Conservation (phyloP, 1,140 invertebrate genomes). For the Cydia amplana region DNA sequence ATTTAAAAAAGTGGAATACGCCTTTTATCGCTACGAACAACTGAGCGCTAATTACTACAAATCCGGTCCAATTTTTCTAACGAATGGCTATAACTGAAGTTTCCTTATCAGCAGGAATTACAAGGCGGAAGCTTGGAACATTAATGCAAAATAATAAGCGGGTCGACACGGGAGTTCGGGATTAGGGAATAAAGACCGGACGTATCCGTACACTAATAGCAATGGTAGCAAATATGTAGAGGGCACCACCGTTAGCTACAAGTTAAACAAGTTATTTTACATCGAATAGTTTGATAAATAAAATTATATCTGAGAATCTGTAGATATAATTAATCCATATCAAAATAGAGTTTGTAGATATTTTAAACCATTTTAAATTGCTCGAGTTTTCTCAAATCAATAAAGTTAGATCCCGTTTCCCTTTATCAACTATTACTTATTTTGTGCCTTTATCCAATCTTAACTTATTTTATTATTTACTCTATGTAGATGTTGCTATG, state of each 20-base stretch:
- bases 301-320: too few species aligned
- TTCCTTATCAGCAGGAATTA: constrained; percentile 60
- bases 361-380: too few species aligned
- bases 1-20: neutral
- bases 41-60: neutral
- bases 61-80: constrained; percentile 48
- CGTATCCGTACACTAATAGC: constrained; percentile 60
- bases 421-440: too few species aligned
- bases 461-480: too few species aligned
- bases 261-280: neutral
- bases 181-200: constrained; percentile 52
- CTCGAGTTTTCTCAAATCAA: too few species aligned
- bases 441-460: too few species aligned
- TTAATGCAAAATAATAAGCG: constrained; percentile 68
- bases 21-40: neutral
- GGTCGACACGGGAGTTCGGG: constrained; percentile 56
- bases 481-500: neutral
- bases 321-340: too few species aligned
- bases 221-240: constrained; percentile 59
- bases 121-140: constrained; percentile 62
- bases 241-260: constrained; percentile 50
- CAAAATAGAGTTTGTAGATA: too few species aligned
- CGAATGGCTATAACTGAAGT: constrained; percentile 51
- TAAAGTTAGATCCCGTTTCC: too few species aligned
- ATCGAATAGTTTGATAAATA: neutral